Evolutionary conservation across 2,888 invertebrate species (phyloP), one percentile per base, ranked within the genome.

Genomic region (Chironomus riparius): DNA sequence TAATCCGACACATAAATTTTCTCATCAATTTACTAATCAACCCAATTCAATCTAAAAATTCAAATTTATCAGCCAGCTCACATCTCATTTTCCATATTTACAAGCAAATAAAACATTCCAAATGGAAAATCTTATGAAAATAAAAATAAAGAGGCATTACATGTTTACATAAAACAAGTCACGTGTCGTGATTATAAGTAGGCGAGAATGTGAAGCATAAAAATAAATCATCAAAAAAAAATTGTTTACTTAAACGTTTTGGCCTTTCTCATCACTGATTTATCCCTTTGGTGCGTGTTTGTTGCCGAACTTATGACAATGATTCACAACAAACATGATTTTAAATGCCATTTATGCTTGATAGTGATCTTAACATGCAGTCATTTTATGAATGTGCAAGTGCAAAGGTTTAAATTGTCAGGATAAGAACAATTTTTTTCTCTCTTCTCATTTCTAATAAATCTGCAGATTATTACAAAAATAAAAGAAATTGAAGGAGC

Each of bases 211-310:
- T 73, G 38, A 5, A 56, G 56, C 56, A 56, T 56, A 15, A 71
- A 70, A 71, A 70, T 38, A 38, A 48, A 50, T 38, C 38, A 56
- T 56, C 56, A 71, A 70, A 71, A 70, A n/a, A n/a, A 48, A 50
- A 10, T 38, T 73, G 72, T 73, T 73, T 73, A 73, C 47, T 62
- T 73, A 56, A 73, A 62, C 28, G 72, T 73, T 62, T 73, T 73
- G 38, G 48, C 72, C 72, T 71, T 38, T 28, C 28, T 28, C 28
- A 28, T 24, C 28, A 18, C 71, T 62, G 24, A 48, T 50, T 50
- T 24, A 65, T 65, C 65, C 65, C 24, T 65, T 65, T 24, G 21
- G 38, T 22, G 61, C 72, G 72, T 73, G 72, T 61, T 28, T 47
- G 12, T 73, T 61, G 1, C 62, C 47, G 28, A 38, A 38, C 61